These are phyloP conservation scores for Polydesmus complanatus DNA, from an alignment of 2,888 invertebrate genomes.

Conservation along the genomic window DNA sequence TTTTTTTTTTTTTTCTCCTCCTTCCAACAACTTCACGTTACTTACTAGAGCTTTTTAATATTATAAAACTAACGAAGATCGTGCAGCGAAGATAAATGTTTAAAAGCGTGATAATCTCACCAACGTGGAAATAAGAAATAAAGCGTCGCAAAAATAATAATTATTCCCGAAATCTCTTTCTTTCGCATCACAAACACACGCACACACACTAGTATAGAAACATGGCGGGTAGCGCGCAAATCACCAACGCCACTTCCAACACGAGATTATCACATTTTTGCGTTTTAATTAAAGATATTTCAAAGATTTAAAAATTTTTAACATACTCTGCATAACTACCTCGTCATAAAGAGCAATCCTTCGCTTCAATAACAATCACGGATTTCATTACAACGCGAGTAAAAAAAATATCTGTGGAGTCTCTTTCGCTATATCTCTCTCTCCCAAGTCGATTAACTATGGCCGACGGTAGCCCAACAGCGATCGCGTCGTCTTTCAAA, in stretches of 20 bases:
- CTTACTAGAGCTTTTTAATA: no score
- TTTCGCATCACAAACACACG: constrained; percentile 3
- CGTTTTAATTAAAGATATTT: background rate
- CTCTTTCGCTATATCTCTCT: background rate
- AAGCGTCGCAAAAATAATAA: no score
- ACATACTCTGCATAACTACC: constrained; percentile 2
- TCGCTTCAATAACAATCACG: background rate
- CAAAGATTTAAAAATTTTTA: background rate
- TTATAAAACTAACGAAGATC: no score
- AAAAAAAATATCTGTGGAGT: background rate
- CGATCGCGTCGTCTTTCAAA: constrained; percentile 3
- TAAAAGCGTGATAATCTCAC: no score
- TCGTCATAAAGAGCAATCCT: constrained; percentile 5
- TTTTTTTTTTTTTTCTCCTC: no score
- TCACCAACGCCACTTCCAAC: background rate
- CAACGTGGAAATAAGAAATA: no score
- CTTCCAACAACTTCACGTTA: no score
- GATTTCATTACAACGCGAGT: background rate
- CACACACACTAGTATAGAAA: no score
- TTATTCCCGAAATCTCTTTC: no score
- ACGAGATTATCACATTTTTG: background rate
- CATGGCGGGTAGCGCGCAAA: constrained; percentile 8
- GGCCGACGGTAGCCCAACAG: constrained; percentile 14
- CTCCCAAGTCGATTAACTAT: constrained; percentile 10
- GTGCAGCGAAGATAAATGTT: no score